phyloP scores from a whole-genome alignment of 2,797 vertebrate species.

The Trachurus trachurus region DNA sequence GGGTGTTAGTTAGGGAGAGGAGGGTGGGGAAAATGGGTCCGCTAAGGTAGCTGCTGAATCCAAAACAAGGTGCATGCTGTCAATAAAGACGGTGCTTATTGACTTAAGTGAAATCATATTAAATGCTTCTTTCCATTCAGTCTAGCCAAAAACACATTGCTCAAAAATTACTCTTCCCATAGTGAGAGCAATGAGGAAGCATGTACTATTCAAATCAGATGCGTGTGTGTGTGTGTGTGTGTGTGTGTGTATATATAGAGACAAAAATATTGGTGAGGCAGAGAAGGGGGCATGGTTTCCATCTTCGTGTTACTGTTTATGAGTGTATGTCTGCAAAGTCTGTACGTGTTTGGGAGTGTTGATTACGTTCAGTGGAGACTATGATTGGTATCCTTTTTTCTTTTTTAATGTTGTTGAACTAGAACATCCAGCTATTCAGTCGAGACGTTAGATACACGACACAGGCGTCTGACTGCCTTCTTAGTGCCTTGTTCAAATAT shows the following conservation, averaged over 20 bases:
- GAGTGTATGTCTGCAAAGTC: constrained; percentile 18
- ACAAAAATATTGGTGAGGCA: constrained; percentile 25
- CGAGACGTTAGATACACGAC: not conserved
- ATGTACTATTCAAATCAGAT: not conserved
- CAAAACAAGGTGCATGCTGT: constrained; percentile 52
- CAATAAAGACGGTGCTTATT: constrained; percentile 21
- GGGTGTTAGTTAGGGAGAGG: constrained; percentile 30
- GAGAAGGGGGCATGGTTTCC: constrained; percentile 17
- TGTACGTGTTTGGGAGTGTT: constrained; percentile 21
- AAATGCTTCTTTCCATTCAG: constrained; percentile 20
- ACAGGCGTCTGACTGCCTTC: constrained; percentile 9
- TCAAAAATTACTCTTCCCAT: not conserved
- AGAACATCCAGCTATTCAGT: constrained; percentile 7
- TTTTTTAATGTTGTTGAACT: constrained; percentile 3
- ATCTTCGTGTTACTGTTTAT: constrained; percentile 35
- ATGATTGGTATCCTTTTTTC: not conserved
- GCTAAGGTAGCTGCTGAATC: constrained; percentile 38
- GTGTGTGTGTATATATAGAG: not conserved
- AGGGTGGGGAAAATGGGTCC: constrained; percentile 28
- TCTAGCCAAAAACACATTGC: constrained; percentile 3
- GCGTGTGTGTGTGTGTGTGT: not conserved
- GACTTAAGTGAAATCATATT: constrained; percentile 6
- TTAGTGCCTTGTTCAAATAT: constrained; percentile 12
- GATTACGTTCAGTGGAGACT: constrained; percentile 7
- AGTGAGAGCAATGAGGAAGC: not conserved